Percentiles rank a stretch among this genome's conserved stretches.
phyloP scores from a whole-genome alignment of 2,888 invertebrate species.

The Clanis bilineata region DNA sequence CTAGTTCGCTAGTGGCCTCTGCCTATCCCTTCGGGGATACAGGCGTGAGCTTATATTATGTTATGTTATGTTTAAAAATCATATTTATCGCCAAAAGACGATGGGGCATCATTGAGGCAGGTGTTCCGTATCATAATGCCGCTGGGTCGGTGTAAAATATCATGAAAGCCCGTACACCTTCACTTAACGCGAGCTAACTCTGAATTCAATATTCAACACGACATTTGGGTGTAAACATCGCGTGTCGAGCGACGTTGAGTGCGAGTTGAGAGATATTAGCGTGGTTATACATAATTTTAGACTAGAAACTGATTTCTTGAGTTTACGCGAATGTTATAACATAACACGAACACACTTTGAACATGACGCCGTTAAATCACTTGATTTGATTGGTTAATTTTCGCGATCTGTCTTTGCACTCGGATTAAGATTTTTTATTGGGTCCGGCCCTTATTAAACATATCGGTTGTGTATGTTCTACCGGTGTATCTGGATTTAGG shows the following conservation, averaged over 20 bases:
- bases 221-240: slow-evolving; percentile 72
- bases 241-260: slow-evolving; percentile 49
- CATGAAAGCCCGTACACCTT: slow-evolving; percentile 29
- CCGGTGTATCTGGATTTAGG: no score
- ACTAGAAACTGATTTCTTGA: no score
- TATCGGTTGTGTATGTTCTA: no score
- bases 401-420: no score
- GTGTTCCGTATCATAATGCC: slow-evolving; percentile 7
- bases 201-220: slow-evolving; percentile 76
- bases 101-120: slow-evolving; percentile 25
- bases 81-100: not conserved
- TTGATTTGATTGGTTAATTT: no score
- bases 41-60: no score
- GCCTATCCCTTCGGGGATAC: not conserved
- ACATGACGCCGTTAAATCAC: no score
- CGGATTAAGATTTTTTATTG: no score
- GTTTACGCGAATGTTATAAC: no score
- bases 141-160: slow-evolving; percentile 18
- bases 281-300: slow-evolving; percentile 22
- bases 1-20: no score
- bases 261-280: slow-evolving; percentile 33
- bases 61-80: not conserved
- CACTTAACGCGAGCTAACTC: slow-evolving; percentile 60
- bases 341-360: no score
- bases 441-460: no score